phyloP scores from a whole-genome alignment of 1,140 invertebrate species.

The Aporrectodea caliginosa region DNA sequence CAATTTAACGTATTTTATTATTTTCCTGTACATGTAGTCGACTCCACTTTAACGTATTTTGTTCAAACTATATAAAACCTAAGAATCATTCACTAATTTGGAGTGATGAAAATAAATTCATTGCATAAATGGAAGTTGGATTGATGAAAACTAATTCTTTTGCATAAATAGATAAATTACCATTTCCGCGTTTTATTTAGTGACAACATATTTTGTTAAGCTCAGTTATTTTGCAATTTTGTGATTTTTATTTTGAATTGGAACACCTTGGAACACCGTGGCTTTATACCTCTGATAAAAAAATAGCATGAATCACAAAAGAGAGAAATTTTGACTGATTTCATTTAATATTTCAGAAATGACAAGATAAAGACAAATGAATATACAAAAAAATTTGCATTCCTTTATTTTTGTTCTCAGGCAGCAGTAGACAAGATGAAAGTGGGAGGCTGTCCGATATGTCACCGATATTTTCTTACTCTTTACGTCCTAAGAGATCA shows the following conservation, averaged over 20 bases:
- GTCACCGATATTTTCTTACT: slow-evolving; percentile 53
- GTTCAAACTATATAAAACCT: neutral
- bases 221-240: no score
- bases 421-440: slow-evolving; percentile 45
- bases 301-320: no score
- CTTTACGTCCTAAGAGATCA: slow-evolving; percentile 48
- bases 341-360: no score
- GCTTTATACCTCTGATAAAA: no score
- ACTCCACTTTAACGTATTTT: neutral
- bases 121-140: neutral
- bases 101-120: neutral
- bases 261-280: no score
- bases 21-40: neutral
- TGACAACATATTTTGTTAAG: no score
- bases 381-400: neutral
- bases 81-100: neutral
- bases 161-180: no score
- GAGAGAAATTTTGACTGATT: neutral
- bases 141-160: neutral
- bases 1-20: neutral
- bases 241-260: no score
- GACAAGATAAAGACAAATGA: no score
- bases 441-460: slow-evolving; percentile 50
- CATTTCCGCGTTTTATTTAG: no score
- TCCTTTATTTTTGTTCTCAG: slow-evolving; percentile 1